These are phyloP conservation scores for Chondrilla cf. caribensis DNA, from an alignment of 37 sponge, comb jelly and placozoan species.

Conservation along the genomic window DNA sequence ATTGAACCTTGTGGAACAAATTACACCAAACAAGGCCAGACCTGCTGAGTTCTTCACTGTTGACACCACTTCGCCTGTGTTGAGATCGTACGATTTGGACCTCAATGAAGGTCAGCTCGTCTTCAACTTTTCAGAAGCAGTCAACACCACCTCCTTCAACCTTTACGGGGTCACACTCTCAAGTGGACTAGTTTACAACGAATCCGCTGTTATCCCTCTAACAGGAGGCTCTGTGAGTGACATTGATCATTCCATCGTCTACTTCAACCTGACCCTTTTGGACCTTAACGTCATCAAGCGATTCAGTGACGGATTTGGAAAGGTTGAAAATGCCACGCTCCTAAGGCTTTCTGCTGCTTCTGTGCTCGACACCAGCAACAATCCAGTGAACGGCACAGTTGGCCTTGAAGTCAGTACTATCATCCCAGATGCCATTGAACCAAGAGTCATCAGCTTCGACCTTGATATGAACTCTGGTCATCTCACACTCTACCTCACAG, in stretches of 20 bases:
- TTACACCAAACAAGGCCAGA: conserved; percentile 30
- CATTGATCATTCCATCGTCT: conserved; percentile 47
- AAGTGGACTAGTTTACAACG: conserved; percentile 5
- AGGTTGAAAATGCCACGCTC: conserved; percentile 37
- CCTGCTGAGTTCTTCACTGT: conserved; percentile 23
- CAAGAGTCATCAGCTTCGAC: conserved; percentile 54
- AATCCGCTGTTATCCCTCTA: conserved; percentile 41
- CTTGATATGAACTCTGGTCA: conserved; percentile 68
- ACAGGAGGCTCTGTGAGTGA: conserved; percentile 28
- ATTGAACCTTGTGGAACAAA: conserved; percentile 52
- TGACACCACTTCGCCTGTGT: conserved; percentile 52
- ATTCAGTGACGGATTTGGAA: conserved; percentile 46
- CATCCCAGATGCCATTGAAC: conserved; percentile 61
- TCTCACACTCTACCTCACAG: conserved; percentile 70
- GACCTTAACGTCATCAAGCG: conserved; percentile 71
- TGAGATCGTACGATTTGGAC: conserved; percentile 68
- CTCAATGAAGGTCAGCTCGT: conserved; percentile 63
- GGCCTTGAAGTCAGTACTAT: conserved; percentile 41
- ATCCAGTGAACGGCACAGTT: conserved; percentile 22
- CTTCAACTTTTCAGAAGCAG: conserved; percentile 81
- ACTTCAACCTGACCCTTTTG: conserved; percentile 33
- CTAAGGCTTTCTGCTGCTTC: conserved; percentile 41
- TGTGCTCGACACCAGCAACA: conserved; percentile 60
- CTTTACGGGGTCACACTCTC: conserved; percentile 58
- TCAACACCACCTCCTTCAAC: conserved; percentile 33